Conservation (phyloP, 2,113 vertebrate genomes). For the Neolamprologus sp. region DNA sequence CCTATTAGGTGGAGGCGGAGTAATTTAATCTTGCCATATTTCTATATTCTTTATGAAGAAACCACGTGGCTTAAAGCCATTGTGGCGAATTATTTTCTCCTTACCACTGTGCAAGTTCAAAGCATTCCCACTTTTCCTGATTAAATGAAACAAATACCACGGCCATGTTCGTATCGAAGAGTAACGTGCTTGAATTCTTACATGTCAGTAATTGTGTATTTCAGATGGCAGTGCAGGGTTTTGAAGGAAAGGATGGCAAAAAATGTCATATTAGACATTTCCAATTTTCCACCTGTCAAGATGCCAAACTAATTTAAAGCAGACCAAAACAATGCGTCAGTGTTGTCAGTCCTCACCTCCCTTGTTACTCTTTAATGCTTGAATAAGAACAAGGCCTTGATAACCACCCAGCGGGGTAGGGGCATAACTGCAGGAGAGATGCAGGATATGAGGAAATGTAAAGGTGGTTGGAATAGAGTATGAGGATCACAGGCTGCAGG, state of each 20-base stretch:
- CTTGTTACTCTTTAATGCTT: not conserved
- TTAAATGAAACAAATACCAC: not conserved
- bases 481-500: not conserved
- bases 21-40: not conserved
- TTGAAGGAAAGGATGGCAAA: not conserved
- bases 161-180: not conserved
- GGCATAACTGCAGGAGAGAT: not conserved
- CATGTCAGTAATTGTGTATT: not conserved
- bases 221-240: not conserved
- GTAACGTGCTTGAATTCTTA: not conserved
- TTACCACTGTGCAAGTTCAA: not conserved
- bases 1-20: not conserved
- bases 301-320: not conserved
- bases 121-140: not conserved
- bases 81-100: not conserved
- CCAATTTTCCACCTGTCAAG: not conserved
- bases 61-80: not conserved
- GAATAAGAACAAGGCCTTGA: not conserved
- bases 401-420: not conserved
- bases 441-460: not conserved
- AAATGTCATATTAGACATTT: not conserved
- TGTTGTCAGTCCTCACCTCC: not conserved
- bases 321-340: not conserved
- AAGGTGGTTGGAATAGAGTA: not conserved
- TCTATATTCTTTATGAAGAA: not conserved